Evolutionary conservation across 2,888 invertebrate species (phyloP).

Genomic region (Tinea pellionella): DNA sequence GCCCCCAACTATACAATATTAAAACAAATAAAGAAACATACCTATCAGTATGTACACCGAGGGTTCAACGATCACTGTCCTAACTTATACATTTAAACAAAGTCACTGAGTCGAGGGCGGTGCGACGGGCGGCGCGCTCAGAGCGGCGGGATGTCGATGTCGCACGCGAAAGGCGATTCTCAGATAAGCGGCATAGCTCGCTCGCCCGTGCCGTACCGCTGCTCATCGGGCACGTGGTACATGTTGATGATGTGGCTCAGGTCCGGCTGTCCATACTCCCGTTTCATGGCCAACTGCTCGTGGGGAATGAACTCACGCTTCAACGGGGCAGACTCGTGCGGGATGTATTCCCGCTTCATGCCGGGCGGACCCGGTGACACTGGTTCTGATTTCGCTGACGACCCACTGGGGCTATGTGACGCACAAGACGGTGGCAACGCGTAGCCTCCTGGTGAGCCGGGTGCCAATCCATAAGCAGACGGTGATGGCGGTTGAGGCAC

Average conservation of each 20-base stretch:
- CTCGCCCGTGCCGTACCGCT: slow-evolving; percentile 70
- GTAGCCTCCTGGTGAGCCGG: slow-evolving; percentile 73
- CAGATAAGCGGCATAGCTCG: slow-evolving; percentile 74
- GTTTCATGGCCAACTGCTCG: slow-evolving; percentile 71
- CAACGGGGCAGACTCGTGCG: slow-evolving; percentile 61
- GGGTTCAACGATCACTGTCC: slow-evolving; percentile 57
- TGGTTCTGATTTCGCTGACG: slow-evolving; percentile 90
- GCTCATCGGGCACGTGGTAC: slow-evolving; percentile 75
- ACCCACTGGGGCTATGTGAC: slow-evolving; percentile 86
- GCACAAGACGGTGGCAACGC: slow-evolving; percentile 76
- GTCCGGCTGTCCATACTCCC: slow-evolving; percentile 76
- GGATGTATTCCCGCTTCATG: slow-evolving; percentile 61
- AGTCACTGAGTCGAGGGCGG: slow-evolving; percentile 44
- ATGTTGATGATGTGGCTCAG: slow-evolving; percentile 75
- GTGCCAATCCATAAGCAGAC: slow-evolving; percentile 72
- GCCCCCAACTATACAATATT: slow-evolving; percentile 1
- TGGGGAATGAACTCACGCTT: slow-evolving; percentile 65
- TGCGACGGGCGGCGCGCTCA: slow-evolving; percentile 70
- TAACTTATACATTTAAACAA: slow-evolving; percentile 38
- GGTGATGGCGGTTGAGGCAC: slow-evolving; percentile 78
- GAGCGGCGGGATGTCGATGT: slow-evolving; percentile 73
- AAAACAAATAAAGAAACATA: slow-evolving; percentile 65
- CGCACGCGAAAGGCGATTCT: slow-evolving; percentile 74
- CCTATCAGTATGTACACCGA: slow-evolving; percentile 58
- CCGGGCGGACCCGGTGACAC: slow-evolving; percentile 81